Percentiles rank a stretch among this genome's conserved stretches.
These are phyloP conservation scores for Melipona bicolor DNA, from an alignment of 2,888 invertebrate genomes.

Conservation along the genomic window DNA sequence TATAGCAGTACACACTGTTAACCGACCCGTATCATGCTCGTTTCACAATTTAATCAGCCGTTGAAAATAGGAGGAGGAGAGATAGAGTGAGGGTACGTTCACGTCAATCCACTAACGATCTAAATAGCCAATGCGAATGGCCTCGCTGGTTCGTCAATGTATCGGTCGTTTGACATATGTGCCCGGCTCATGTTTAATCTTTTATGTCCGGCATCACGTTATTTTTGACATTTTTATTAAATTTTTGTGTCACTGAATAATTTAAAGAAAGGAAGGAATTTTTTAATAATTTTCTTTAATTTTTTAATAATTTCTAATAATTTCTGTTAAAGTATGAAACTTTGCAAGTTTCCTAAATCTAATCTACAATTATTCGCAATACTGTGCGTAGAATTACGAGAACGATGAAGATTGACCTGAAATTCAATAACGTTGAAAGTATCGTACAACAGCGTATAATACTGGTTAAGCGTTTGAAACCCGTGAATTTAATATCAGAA, in stretches of 20 bases:
- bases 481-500: background rate
- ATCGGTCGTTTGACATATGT: background rate
- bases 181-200: background rate
- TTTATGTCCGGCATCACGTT: too few relatives aligned
- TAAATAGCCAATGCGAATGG: slow-evolving; percentile 3
- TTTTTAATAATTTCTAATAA: too few relatives aligned
- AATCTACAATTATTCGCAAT: background rate
- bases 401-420: background rate
- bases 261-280: too few relatives aligned
- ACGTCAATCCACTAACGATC: background rate
- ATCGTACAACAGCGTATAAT: background rate
- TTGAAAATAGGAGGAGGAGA: background rate
- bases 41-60: slow-evolving; percentile 3
- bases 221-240: too few relatives aligned
- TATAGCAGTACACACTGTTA: background rate
- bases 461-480: background rate
- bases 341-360: background rate
- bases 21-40: background rate
- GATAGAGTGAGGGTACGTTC: background rate
- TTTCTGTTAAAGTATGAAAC: background rate
- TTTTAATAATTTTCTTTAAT: too few relatives aligned
- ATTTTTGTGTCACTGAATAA: too few relatives aligned
- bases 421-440: background rate
- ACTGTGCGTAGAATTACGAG: background rate
- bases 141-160: background rate